Evolutionary conservation across 2,797 vertebrate genomes (phyloP), one percentile per base, ranked within the genome.

Genomic region (Danio choprae): DNA sequence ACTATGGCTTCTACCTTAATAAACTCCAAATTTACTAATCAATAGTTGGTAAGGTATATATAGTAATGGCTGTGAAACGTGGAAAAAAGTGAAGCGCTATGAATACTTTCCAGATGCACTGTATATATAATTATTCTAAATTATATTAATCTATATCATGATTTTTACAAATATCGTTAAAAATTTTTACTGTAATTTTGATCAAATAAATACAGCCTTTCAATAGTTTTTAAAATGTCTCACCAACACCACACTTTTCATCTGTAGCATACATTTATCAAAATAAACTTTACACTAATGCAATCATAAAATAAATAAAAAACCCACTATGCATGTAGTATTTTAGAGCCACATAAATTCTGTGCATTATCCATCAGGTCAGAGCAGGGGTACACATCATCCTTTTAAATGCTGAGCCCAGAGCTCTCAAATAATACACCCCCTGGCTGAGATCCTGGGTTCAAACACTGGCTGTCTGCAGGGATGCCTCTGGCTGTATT

Each of bases 301-400:
- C 11, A 69, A 12, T 43, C 2, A 56, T 3, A 51, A 15, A 46
- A 46, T 46, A 46, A 6, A 20, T 56, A 58, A 10, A 72, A 20
- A 72, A 41, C 72, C 72, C 13, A 71, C 20, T 43, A 56, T 72
- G 6, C 9, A 48, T 48, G 56, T 74, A n/a, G n/a, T n/a, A n/a
- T 50, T 46, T 36, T 11, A 38, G 29, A 20, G 43, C 6, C 29
- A 29, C 41, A 59, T 68, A 6, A 20, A 43, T 51, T 79, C 7
- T 9, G 29, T 51, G 65, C 67, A 79, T 63, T 53, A 63, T 55
- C 16, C 46, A 63, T 44, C 15, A 71, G 68, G 58, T 79, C 67
- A 74, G n/a, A 13, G 10, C 11, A 29, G 58, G 18, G 48, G 13
- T 20, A 63, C 36, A 44, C 15, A 53, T 64, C 48, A 63, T 44